Evolutionary conservation across 2,888 invertebrate genomes (phyloP), one percentile per base, ranked within the genome.

Genomic region (Chesias legatella): DNA sequence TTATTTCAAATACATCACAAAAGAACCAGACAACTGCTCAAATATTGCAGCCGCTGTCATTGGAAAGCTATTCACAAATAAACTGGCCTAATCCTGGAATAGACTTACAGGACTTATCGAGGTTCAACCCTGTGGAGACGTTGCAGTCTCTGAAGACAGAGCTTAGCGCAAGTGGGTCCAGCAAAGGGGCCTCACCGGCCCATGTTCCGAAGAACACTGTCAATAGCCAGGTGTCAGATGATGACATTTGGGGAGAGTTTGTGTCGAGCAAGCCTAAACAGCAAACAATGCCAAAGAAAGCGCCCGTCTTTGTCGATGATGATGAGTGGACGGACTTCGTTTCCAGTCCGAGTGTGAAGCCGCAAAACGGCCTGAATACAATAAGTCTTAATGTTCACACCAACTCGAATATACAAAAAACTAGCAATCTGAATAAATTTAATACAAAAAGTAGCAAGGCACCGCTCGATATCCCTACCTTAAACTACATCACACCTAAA

Each of bases 31-130:
- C 74, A 43, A 56, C 72, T 21, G 68, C 66, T n/a, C 89, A 89
- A 73, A 89, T 89, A 57, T 58, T 89, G 38, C 85, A 89, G 52
- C 89, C 89, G 0, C 55, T 88, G 17, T 84, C 88, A 5, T 59
- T 89, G 51, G 89, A 89, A 57, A 81, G 86, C 51, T 88, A 78
- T 58, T 88, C 90, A 1, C 85, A 90, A 65, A 91, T 91, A 28
- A 90, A 90, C 61, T 91, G 91, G 91, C 91, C 91, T 2, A 90
- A 90, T 62, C 91, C 91, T 7, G 91, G 91, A 10, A 79, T 88
- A 53, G 80, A 88, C 56, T 70, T 88, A 36, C 88, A 88, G 57
- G 88, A 89, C 61, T 67, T 89, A 2, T 86, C 89, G 1, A 65
- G 83, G 43, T 89, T 89, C 35, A 89, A 89, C 62, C 89, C 89